A percentile compares a stretch with the other conserved stretches of the same genome.
These are phyloP conservation scores for Glyphotaelius pellucidus DNA, from an alignment of 2,888 invertebrate species.

Conservation along the genomic window DNA sequence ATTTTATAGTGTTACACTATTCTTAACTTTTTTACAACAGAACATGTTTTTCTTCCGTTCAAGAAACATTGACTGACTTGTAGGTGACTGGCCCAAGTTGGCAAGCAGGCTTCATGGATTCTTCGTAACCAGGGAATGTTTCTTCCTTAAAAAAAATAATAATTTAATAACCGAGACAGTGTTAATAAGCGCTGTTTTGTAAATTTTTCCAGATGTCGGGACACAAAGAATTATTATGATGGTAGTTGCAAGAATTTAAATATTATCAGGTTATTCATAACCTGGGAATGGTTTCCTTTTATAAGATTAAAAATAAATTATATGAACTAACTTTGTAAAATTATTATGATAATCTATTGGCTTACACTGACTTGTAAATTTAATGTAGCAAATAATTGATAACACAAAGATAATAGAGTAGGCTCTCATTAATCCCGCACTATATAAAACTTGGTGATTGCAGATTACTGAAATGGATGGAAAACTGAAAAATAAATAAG, in stretches of 20 bases:
- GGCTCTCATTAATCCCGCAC: not conserved
- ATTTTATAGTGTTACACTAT: too few species aligned
- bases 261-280: too few species aligned
- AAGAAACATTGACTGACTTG: too few species aligned
- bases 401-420: not conserved
- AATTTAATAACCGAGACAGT: not conserved
- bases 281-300: too few species aligned
- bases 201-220: not conserved
- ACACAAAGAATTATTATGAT: not conserved
- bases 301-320: too few species aligned
- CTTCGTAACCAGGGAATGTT: too few species aligned
- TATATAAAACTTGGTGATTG: not conserved
- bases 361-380: not conserved
- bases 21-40: too few species aligned
- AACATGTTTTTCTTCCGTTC: too few species aligned
- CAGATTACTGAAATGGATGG: not conserved
- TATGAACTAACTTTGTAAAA: not conserved
- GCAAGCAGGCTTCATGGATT: too few species aligned
- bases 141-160: too few species aligned
- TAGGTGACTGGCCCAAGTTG: too few species aligned
- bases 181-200: not conserved
- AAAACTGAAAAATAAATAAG: not conserved
- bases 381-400: not conserved
- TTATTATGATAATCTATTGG: not conserved
- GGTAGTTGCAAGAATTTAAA: too few species aligned